Evolutionary conservation across 2,888 invertebrate species (phyloP).

Genomic region (Timema podura): DNA sequence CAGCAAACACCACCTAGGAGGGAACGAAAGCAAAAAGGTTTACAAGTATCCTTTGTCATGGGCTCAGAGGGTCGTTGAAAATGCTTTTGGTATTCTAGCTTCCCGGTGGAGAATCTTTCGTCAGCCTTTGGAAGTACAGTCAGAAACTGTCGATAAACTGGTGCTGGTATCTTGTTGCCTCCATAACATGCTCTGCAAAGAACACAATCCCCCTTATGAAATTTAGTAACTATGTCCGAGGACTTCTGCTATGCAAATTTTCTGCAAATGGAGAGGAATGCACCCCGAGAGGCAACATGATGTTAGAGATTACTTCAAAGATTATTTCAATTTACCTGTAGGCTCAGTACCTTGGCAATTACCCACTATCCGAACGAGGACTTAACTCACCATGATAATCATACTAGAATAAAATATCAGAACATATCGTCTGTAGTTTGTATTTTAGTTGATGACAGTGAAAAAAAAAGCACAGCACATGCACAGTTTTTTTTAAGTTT

Average conservation of each 20-base stretch:
- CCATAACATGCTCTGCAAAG: constrained; percentile 19
- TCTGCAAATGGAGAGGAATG: not conserved
- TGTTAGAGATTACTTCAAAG: not conserved
- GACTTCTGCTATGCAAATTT: not conserved
- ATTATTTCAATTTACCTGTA: not conserved
- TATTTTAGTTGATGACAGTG: too few relatives aligned
- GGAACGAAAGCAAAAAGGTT: not conserved
- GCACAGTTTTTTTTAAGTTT: too few relatives aligned
- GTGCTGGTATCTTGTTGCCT: constrained; percentile 16
- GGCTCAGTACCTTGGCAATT: not conserved
- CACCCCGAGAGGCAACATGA: not conserved
- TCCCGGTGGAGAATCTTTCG: constrained; percentile 19
- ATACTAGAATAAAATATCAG: too few relatives aligned
- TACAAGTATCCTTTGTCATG: constrained; percentile 21
- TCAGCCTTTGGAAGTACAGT: not conserved
- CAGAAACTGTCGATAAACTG: constrained; percentile 9
- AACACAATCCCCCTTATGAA: not conserved
- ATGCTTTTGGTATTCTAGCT: constrained; percentile 23
- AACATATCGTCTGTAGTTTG: too few relatives aligned
- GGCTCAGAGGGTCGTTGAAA: constrained; percentile 16
- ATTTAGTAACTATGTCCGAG: not conserved
- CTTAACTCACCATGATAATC: too few relatives aligned
- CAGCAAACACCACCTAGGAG: not conserved
- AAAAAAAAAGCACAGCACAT: too few relatives aligned
- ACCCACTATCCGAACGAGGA: too few relatives aligned